Conservation (phyloP, 2,797 vertebrate genomes). For the Myoxocephalus aenaeus region DNA sequence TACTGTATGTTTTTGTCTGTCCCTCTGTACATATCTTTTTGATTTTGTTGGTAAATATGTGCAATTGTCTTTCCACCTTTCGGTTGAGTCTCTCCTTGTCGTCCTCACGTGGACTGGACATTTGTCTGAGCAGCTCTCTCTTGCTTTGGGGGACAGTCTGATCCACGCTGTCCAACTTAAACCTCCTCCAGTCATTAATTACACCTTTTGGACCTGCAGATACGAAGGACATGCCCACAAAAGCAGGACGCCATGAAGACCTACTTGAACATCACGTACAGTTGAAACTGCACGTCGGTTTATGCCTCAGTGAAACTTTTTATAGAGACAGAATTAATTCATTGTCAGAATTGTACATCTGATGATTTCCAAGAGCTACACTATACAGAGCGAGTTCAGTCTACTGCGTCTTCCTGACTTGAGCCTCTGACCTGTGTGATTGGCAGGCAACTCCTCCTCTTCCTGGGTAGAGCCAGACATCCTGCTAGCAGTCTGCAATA, state of each 20-base stretch:
- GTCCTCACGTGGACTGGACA: slow-evolving; percentile 90
- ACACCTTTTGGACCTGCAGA: slow-evolving; percentile 94
- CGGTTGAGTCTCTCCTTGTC: slow-evolving; percentile 87
- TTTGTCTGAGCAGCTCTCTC: slow-evolving; percentile 92
- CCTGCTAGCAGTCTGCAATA: slow-evolving; percentile 31
- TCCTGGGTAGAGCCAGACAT: slow-evolving; percentile 66
- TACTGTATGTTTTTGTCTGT: not conserved
- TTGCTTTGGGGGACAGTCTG: slow-evolving; percentile 84
- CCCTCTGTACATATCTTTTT: not conserved
- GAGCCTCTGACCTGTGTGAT: slow-evolving; percentile 65
- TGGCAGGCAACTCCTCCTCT: slow-evolving; percentile 69
- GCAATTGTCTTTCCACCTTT: slow-evolving; percentile 80
- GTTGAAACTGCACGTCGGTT: not conserved
- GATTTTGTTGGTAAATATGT: not conserved
- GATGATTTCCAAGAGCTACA: not conserved
- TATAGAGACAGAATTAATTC: not conserved
- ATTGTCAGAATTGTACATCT: not conserved
- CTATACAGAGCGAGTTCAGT: not conserved
- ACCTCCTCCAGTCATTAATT: slow-evolving; percentile 96
- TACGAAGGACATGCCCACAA: not conserved
- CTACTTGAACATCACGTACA: not conserved
- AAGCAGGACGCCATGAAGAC: not conserved
- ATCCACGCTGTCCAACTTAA: slow-evolving; percentile 93
- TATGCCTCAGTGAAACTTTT: not conserved
- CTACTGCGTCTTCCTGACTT: not conserved